Conservation (phyloP, 2,888 invertebrate species). For the Noctua pronuba region DNA sequence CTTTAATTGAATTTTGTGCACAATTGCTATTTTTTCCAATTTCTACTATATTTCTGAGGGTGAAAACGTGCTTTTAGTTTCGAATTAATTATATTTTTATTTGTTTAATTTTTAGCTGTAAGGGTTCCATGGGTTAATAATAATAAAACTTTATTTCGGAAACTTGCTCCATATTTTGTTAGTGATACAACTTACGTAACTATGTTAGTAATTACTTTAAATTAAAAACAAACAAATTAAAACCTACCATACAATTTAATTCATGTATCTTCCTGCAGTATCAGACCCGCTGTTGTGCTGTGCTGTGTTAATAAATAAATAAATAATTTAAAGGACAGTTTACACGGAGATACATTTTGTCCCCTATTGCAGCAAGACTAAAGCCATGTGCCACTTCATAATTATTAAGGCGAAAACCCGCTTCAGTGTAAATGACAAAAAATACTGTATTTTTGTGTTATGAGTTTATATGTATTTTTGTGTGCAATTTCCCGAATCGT, state of each 20-base stretch:
- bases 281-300: too few species aligned
- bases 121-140: background rate
- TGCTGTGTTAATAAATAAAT: background rate
- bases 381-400: background rate
- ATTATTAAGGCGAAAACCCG: background rate
- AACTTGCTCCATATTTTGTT: too few species aligned
- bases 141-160: too few species aligned
- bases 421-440: background rate
- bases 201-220: too few species aligned
- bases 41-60: background rate
- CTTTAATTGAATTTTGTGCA: constrained; percentile 14
- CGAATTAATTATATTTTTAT: background rate
- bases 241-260: too few species aligned
- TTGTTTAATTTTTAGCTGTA: background rate
- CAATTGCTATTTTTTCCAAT: background rate
- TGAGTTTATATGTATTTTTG: background rate
- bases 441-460: background rate
- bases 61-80: background rate
- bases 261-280: too few species aligned
- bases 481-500: background rate
- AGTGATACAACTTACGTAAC: too few species aligned
- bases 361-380: background rate
- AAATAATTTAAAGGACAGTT: background rate
- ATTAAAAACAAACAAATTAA: too few species aligned
- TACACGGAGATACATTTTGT: background rate